A percentile compares a stretch with the other conserved stretches of the same genome.
Evolutionary conservation across 2,888 invertebrate species (phyloP).

Genomic region (Stramonita haemastoma): DNA sequence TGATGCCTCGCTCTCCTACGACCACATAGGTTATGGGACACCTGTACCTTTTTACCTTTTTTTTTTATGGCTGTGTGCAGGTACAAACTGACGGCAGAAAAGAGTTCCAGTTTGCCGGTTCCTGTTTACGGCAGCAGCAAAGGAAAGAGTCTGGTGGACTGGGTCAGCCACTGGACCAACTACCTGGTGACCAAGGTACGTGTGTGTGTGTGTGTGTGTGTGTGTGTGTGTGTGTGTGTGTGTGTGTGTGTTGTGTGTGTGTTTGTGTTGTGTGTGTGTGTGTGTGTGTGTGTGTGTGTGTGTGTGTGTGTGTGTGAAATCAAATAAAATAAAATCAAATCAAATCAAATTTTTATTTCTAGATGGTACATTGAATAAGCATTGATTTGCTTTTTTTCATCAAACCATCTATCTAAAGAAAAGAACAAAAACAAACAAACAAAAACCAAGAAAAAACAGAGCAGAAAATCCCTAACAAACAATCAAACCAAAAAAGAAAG

Average conservation of each 20-base stretch:
- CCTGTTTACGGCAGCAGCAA: constrained; percentile 76
- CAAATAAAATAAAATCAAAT: neutral
- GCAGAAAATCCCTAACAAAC: too few relatives aligned
- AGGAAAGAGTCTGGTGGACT: constrained; percentile 74
- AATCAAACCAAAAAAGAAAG: neutral
- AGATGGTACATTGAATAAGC: too few relatives aligned
- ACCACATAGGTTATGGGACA: too few relatives aligned
- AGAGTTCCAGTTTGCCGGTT: constrained; percentile 66
- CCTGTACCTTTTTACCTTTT: too few relatives aligned
- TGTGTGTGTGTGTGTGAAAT: neutral
- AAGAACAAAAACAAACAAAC: too few relatives aligned
- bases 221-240: neutral
- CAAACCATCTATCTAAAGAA: too few relatives aligned
- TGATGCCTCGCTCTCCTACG: too few relatives aligned
- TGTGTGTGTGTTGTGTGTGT: neutral
- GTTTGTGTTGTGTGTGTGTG: too few relatives aligned
- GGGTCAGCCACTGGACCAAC: constrained; percentile 77
- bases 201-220: neutral
- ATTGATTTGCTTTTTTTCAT: too few relatives aligned
- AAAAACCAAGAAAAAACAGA: too few relatives aligned
- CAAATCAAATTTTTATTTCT: too few relatives aligned
- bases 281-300: constrained; percentile 19
- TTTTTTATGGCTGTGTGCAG: constrained; percentile 50
- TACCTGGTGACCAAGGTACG: constrained; percentile 70
- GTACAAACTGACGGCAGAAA: constrained; percentile 62